Conservation (phyloP, 2,113 vertebrate species). For the Eretmochelys imbricata region DNA sequence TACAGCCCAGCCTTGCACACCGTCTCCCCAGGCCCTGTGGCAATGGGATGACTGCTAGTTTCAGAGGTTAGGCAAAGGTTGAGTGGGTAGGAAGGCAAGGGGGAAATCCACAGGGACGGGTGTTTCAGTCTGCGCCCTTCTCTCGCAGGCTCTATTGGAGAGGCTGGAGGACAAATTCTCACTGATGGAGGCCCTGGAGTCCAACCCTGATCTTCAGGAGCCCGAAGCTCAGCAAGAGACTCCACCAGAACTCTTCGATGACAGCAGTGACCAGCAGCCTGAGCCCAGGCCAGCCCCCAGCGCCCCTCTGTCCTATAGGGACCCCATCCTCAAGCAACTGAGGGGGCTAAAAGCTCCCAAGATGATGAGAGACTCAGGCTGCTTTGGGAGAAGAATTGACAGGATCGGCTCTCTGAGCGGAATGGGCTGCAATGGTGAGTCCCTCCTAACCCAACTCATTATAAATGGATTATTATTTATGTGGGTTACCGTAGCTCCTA, state of each 20-base stretch:
- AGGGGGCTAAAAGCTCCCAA: conserved; percentile 62
- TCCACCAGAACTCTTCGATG: rapidly evolving
- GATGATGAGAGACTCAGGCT: conserved; percentile 78
- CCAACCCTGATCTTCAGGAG: conserved; percentile 16
- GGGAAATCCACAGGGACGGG: neutral
- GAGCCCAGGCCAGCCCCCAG: conserved; percentile 21
- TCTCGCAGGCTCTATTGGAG: conserved; percentile 80
- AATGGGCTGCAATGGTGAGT: conserved; percentile 87
- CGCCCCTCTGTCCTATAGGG: conserved; percentile 66
- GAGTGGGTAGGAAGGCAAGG: neutral
- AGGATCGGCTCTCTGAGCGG: conserved; percentile 87
- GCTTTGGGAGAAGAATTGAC: conserved; percentile 89
- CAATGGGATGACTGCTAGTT: neutral
- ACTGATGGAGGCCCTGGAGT: conserved; percentile 48
- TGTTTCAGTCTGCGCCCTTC: neutral
- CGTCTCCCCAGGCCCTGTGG: neutral
- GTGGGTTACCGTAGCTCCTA: neutral
- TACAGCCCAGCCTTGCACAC: neutral
- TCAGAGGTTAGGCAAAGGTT: rapidly evolving
- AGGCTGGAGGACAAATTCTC: conserved; percentile 76
- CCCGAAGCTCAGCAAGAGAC: neutral
- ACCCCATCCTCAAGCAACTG: conserved; percentile 75
- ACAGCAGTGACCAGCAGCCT: conserved; percentile 24
- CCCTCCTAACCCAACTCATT: rapidly evolving
- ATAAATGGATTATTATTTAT: neutral